Evolutionary conservation across 2,888 invertebrate genomes (phyloP).

Genomic region (Drosophila neonasuta): DNA sequence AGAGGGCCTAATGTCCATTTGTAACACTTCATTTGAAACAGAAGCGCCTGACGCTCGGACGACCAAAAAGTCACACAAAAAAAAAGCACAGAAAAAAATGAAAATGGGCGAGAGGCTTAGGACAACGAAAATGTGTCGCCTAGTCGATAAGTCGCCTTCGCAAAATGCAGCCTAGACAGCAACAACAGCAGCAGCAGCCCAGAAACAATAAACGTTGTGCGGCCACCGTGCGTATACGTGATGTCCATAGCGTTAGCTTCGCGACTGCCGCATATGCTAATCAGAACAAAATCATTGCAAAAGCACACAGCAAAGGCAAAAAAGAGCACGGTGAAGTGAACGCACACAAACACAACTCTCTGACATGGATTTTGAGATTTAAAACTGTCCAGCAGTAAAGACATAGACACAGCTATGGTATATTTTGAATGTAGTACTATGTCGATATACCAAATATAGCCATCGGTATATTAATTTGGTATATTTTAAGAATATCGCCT

Average conservation of each 20-base stretch:
- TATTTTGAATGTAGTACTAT: too few relatives aligned
- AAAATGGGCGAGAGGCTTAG: background rate
- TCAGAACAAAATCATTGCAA: constrained; percentile 42
- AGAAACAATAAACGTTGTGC: constrained; percentile 18
- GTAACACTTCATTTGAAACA: constrained; percentile 74
- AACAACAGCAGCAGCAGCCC: background rate
- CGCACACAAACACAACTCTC: background rate
- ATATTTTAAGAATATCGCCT: too few relatives aligned
- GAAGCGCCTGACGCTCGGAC: constrained; percentile 46
- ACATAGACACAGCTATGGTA: too few relatives aligned
- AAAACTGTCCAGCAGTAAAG: constrained; percentile 28
- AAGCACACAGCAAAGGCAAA: background rate
- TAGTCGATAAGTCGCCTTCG: constrained; percentile 49
- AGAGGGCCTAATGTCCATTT: constrained; percentile 66
- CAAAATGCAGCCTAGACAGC: constrained; percentile 9
- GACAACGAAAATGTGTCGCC: constrained; percentile 31
- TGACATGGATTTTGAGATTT: constrained; percentile 45
- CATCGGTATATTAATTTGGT: too few relatives aligned
- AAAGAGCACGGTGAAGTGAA: too few relatives aligned
- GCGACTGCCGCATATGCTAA: constrained; percentile 44
- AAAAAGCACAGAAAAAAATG: background rate
- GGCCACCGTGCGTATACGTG: constrained; percentile 49
- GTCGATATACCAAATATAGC: too few relatives aligned
- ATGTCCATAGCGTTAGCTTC: constrained; percentile 40
- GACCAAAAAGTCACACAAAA: constrained; percentile 40